Percentiles rank a stretch among this genome's conserved stretches.
phyloP scores from a whole-genome alignment of 2,797 vertebrate genomes.

The Notolepis coatsorum region DNA sequence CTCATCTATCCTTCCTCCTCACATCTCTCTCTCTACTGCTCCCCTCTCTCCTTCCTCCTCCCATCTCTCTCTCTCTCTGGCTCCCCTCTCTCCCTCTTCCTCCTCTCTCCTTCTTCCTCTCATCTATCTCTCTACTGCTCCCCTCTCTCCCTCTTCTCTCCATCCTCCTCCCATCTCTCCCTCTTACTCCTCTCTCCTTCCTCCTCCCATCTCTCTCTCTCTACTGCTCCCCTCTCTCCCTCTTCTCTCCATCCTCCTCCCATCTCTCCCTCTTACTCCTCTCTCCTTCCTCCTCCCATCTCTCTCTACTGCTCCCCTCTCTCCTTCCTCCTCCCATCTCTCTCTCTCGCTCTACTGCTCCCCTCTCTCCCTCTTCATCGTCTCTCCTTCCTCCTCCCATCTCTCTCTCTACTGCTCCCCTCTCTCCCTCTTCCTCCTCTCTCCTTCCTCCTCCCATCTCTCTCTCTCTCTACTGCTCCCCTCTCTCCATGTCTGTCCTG shows the following conservation, averaged over 20 bases:
- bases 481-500: background rate
- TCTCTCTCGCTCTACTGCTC: too few species aligned
- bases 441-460: background rate
- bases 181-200: background rate
- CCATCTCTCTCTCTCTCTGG: too few species aligned
- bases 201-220: background rate
- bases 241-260: background rate
- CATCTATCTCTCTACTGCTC: background rate
- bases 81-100: background rate
- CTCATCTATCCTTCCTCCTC: too few species aligned
- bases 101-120: background rate
- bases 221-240: background rate
- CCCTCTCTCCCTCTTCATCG: background rate
- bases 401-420: background rate
- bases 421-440: background rate
- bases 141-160: too few species aligned
- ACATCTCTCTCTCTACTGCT: too few species aligned
- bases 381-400: background rate
- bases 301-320: background rate
- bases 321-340: background rate
- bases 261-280: background rate
- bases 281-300: background rate
- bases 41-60: background rate
- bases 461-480: background rate
- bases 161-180: too few species aligned